A percentile compares a stretch with the other conserved stretches of the same genome.
These are phyloP conservation scores for Macaca mulatta DNA, from an alignment of 2,113 vertebrate species.

Conservation along the genomic window DNA sequence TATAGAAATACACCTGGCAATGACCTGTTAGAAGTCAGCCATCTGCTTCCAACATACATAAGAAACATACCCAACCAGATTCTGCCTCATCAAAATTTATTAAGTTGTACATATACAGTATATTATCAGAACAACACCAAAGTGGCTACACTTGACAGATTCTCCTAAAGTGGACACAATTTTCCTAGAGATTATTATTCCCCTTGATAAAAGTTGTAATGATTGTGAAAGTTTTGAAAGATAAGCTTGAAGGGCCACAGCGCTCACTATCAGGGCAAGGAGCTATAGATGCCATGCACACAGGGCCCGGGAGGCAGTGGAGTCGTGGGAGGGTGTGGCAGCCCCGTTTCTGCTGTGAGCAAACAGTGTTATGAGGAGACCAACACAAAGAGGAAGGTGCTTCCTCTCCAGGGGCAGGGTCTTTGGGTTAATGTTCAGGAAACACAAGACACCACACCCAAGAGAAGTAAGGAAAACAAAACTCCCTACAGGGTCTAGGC, in stretches of 20 bases:
- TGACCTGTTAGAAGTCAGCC: constrained; percentile 61
- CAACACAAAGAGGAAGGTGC: constrained; percentile 52
- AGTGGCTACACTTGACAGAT: constrained; percentile 54
- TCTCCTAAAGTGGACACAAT: constrained; percentile 62
- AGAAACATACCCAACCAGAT: constrained; percentile 65
- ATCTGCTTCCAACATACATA: constrained; percentile 53
- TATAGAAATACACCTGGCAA: constrained; percentile 76
- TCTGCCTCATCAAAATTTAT: constrained; percentile 57
- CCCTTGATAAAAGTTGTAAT: constrained; percentile 67
- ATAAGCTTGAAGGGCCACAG: not conserved
- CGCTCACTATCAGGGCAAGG: constrained; percentile 39
- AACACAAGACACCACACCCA: constrained; percentile 49
- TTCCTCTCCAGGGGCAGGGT: not conserved
- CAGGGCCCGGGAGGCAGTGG: constrained; percentile 26
- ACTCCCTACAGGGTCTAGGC: not conserved
- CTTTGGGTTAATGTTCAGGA: constrained; percentile 54
- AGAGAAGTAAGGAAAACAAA: not conserved
- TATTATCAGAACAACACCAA: constrained; percentile 5
- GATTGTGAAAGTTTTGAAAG: not conserved
- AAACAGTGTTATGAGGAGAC: not conserved
- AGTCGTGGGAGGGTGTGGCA: not conserved
- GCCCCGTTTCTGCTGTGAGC: constrained; percentile 45
- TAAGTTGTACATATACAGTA: not conserved
- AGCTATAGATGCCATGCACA: constrained; percentile 68
- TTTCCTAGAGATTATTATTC: constrained; percentile 59